A percentile compares a stretch with the other conserved stretches of the same genome.
Conservation (phyloP, 2,888 invertebrate genomes). For the Meiosimyza decipiens region DNA sequence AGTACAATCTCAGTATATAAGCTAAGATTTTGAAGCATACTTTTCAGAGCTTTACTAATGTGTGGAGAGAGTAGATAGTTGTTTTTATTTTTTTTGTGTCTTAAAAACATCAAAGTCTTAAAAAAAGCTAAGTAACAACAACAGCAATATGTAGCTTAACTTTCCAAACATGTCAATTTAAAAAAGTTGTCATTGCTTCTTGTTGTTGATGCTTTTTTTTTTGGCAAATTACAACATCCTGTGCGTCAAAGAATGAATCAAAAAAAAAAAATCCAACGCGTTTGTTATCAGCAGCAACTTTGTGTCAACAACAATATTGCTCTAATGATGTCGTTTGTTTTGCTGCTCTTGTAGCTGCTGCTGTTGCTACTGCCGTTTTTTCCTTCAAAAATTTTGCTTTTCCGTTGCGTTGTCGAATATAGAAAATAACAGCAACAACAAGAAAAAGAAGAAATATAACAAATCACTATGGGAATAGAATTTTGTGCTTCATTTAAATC, state of each 20-base stretch:
- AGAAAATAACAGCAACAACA: not conserved
- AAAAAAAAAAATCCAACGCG: constrained; percentile 49
- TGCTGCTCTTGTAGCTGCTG: not conserved
- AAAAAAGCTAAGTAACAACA: not conserved
- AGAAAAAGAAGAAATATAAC: constrained; percentile 49
- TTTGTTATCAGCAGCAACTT: constrained; percentile 30
- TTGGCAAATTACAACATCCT: constrained; percentile 41
- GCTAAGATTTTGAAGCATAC: too few species aligned
- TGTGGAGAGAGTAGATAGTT: too few species aligned
- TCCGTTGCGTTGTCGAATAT: constrained; percentile 50
- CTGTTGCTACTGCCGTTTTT: constrained; percentile 2
- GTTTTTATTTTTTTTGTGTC: too few species aligned
- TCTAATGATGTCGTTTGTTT: constrained; percentile 26
- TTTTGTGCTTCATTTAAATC: not conserved
- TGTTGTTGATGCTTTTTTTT: constrained; percentile 42
- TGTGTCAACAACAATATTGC: constrained; percentile 30
- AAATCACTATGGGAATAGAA: constrained; percentile 52
- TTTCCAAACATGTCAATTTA: too few species aligned
- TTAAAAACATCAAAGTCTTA: too few species aligned
- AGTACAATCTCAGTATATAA: too few species aligned
- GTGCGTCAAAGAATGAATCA: not conserved
- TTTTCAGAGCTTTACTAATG: too few species aligned
- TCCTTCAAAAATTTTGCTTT: constrained; percentile 44
- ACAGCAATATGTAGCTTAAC: not conserved
- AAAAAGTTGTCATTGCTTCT: not conserved